Conservation (phyloP, 1,140 invertebrate species). For the Rhagoletis pomonella region DNA sequence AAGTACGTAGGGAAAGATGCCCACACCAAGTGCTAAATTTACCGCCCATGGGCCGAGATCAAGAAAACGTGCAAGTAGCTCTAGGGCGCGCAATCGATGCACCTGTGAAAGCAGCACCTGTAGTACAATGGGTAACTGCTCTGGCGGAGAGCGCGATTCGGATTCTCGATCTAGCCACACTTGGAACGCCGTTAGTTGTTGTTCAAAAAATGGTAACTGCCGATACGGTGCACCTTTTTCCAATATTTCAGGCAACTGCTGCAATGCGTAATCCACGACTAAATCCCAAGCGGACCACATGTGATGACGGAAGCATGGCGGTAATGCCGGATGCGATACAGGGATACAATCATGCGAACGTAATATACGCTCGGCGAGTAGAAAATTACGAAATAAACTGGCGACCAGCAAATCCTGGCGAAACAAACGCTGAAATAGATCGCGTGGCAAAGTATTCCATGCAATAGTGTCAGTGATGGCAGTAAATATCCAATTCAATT, state of each 20-base stretch:
- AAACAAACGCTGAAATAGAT: slow-evolving; percentile 97
- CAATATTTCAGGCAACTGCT: slow-evolving; percentile 88
- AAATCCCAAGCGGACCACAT: slow-evolving; percentile 99
- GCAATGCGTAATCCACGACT: slow-evolving; percentile 93
- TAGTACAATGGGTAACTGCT: slow-evolving; percentile 98
- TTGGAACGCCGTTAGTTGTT: slow-evolving; percentile 99
- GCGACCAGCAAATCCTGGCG: slow-evolving; percentile 98
- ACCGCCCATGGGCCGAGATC: slow-evolving; percentile 98
- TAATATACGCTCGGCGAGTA: slow-evolving; percentile 97
- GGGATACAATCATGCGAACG: slow-evolving; percentile 97
- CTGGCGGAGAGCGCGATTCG: slow-evolving; percentile 87
- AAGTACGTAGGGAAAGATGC: slow-evolving; percentile 99
- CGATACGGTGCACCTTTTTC: slow-evolving; percentile 80
- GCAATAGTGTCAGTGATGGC: slow-evolving; percentile 99
- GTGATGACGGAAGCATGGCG: slow-evolving; percentile 91
- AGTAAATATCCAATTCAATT: slow-evolving; percentile 99
- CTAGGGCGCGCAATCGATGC: slow-evolving; percentile 94
- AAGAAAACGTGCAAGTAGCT: slow-evolving; percentile 95
- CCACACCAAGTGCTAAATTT: slow-evolving; percentile 95
- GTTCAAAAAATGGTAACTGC: slow-evolving; percentile 96
- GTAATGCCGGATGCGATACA: slow-evolving; percentile 91
- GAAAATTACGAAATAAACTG: slow-evolving; percentile 97
- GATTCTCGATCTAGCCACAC: slow-evolving; percentile 92
- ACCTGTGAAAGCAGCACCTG: slow-evolving; percentile 98
- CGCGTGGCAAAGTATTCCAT: slow-evolving; percentile 95